phyloP scores from a whole-genome alignment of 2,113 vertebrate species.

The Centrocercus urophasianus region DNA sequence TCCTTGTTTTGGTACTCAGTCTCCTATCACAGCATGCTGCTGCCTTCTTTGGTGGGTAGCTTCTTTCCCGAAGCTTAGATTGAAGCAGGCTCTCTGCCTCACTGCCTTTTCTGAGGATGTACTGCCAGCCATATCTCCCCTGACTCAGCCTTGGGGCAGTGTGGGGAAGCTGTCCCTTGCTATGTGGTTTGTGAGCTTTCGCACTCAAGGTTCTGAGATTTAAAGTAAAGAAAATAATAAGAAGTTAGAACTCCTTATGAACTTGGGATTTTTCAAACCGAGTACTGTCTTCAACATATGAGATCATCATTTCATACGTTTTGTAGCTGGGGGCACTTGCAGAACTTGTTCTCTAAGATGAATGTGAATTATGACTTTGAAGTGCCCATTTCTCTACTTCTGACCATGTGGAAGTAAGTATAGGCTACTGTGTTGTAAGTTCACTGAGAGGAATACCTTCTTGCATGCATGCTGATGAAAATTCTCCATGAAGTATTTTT shows the following conservation, averaged over 20 bases:
- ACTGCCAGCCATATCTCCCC: rapidly evolving
- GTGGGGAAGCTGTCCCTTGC: not conserved
- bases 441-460: not conserved
- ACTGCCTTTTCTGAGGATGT: not conserved
- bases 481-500: not conserved
- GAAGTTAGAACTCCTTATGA: not conserved
- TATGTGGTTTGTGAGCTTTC: not conserved
- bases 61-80: not conserved
- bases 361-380: not conserved
- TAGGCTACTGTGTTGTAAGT: not conserved
- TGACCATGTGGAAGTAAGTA: not conserved
- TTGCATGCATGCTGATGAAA: not conserved
- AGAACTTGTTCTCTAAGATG: not conserved
- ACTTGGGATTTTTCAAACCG: not conserved
- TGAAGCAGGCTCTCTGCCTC: not conserved
- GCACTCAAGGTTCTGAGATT: not conserved
- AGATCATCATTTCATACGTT: not conserved
- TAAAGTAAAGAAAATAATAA: not conserved
- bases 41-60: not conserved
- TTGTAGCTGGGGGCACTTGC: not conserved
- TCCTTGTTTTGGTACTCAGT: not conserved
- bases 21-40: not conserved
- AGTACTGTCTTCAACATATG: not conserved
- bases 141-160: not conserved
- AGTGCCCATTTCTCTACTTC: not conserved